These are phyloP conservation scores for Perognathus longimembris DNA, from an alignment of 2,113 vertebrate species.

Conservation along the genomic window DNA sequence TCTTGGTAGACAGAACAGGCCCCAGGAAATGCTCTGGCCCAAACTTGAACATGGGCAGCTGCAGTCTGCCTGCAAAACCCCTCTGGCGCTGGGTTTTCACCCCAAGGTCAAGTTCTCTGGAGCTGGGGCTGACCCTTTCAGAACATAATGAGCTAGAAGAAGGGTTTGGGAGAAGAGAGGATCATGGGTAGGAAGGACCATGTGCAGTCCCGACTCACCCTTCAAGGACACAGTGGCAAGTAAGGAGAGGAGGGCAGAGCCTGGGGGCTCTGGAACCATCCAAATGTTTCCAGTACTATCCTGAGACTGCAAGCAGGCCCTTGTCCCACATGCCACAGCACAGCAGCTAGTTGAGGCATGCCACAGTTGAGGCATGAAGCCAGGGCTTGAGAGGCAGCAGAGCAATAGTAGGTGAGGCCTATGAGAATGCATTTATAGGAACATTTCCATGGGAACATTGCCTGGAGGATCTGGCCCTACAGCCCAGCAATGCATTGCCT, in stretches of 20 bases:
- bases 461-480: no score
- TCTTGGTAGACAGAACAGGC: constrained; percentile 73
- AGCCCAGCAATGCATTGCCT: background rate
- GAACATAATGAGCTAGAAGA: background rate
- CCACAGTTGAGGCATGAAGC: background rate
- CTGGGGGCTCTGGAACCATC: background rate
- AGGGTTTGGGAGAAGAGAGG: background rate
- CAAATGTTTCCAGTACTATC: constrained; percentile 24
- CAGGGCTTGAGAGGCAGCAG: background rate
- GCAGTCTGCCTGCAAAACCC: background rate
- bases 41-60: constrained; percentile 67
- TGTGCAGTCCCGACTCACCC: background rate
- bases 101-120: constrained; percentile 58
- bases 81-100: background rate
- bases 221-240: constrained; percentile 37
- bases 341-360: background rate
- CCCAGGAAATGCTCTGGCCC: constrained; percentile 79
- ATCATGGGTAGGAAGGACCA: background rate
- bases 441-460: background rate
- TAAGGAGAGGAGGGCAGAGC: background rate
- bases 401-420: fast-evolving
- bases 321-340: background rate
- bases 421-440: fast-evolving
- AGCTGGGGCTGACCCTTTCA: constrained; percentile 19
- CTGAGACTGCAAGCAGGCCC: background rate